Percentiles rank a stretch among this genome's conserved stretches.
Conservation (phyloP, 2,113 vertebrate genomes). For the Larimichthys polyactis region DNA sequence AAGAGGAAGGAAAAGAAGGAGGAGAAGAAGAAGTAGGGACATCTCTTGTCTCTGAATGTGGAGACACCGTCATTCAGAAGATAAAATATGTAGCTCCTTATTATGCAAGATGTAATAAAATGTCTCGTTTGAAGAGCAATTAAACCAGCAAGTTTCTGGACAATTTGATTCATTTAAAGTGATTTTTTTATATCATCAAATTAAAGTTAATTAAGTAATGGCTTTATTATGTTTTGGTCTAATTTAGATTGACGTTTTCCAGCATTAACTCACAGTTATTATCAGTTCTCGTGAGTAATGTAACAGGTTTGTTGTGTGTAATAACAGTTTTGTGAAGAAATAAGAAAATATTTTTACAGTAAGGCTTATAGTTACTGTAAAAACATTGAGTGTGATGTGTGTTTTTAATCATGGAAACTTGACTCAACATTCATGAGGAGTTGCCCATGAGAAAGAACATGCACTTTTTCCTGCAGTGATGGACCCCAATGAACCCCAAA, state of each 20-base stretch:
- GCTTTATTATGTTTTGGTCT: background rate
- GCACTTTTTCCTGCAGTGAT: conserved; percentile 72
- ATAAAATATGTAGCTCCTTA: background rate
- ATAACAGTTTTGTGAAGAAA: background rate
- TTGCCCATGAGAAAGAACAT: conserved; percentile 68
- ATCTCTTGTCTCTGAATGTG: conserved; percentile 71
- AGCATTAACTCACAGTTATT: background rate
- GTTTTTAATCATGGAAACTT: background rate
- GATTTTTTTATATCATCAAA: background rate
- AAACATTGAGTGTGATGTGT: background rate
- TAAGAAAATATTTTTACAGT: background rate
- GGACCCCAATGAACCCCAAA: conserved; percentile 62
- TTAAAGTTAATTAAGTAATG: background rate
- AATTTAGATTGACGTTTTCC: background rate
- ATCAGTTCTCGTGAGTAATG: background rate
- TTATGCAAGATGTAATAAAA: background rate
- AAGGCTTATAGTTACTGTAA: background rate
- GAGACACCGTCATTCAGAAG: conserved; percentile 29
- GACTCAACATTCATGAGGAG: conserved; percentile 76
- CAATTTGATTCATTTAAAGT: background rate
- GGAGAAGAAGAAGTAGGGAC: conserved; percentile 29
- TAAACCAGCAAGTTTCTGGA: background rate
- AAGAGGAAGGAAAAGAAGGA: background rate
- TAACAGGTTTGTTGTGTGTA: background rate
- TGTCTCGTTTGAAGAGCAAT: conserved; percentile 1